Evolutionary conservation across 2,797 vertebrate genomes (phyloP).

Genomic region (Neomorphus geoffroyi): DNA sequence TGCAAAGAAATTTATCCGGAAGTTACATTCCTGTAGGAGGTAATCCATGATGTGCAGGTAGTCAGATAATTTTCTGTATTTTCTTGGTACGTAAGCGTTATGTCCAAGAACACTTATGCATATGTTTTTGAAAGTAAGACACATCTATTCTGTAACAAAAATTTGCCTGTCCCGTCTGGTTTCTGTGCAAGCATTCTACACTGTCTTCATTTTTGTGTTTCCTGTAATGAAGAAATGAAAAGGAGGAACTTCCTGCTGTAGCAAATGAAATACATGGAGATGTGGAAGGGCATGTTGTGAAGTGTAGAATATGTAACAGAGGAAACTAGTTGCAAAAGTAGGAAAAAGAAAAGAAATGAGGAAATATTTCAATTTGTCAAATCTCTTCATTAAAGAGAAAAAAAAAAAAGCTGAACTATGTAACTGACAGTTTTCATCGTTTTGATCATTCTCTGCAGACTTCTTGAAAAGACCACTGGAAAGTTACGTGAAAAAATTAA

Average conservation of each 20-base stretch:
- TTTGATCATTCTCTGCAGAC: conserved; percentile 78
- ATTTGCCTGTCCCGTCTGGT: neutral
- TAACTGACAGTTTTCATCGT: neutral
- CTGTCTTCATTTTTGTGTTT: neutral
- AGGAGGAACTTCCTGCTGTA: neutral
- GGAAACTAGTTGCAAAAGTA: neutral
- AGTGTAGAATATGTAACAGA: neutral
- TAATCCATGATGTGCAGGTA: neutral
- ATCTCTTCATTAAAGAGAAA: neutral
- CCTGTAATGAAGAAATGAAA: neutral
- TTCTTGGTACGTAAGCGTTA: neutral
- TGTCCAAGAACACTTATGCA: neutral
- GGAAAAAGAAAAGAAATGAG: neutral
- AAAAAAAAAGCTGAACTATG: neutral
- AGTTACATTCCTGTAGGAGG: neutral
- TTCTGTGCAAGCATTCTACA: neutral
- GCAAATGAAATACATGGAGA: neutral
- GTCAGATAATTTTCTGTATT: neutral
- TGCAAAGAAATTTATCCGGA: neutral
- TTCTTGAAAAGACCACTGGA: conserved; percentile 95
- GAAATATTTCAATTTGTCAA: neutral
- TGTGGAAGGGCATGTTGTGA: neutral
- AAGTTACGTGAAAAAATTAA: conserved; percentile 91
- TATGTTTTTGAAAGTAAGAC: neutral
- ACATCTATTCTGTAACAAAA: neutral